Percentiles rank a stretch among this genome's conserved stretches.
Evolutionary conservation across 2,888 invertebrate species (phyloP).

Genomic region (Gandaritis pyraliata): DNA sequence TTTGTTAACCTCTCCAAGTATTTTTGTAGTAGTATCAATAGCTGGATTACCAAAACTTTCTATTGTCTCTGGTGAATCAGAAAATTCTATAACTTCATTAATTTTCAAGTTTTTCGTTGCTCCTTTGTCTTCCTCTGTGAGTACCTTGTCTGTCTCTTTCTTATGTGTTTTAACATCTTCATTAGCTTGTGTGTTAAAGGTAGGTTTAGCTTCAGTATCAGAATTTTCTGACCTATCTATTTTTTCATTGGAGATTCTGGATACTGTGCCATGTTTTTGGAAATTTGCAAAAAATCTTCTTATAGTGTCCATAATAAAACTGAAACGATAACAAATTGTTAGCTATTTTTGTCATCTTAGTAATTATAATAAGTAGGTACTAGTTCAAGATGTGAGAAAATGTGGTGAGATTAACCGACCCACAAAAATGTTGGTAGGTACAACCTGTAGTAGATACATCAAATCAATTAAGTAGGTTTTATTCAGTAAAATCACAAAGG

Average conservation of each 20-base stretch:
- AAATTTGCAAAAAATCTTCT: slow-evolving; percentile 12
- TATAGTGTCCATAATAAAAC: slow-evolving; percentile 11
- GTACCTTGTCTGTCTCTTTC: background rate
- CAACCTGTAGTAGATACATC: too few species aligned
- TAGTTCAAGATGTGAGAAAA: too few species aligned
- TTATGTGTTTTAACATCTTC: background rate
- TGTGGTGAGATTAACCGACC: too few species aligned
- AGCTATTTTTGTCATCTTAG: background rate
- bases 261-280: slow-evolving; percentile 1
- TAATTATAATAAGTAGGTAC: too few species aligned
- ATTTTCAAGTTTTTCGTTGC: background rate
- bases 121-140: background rate
- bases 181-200: background rate
- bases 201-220: background rate
- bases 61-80: background rate
- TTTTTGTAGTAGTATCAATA: background rate
- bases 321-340: slow-evolving; percentile 3
- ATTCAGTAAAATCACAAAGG: too few species aligned
- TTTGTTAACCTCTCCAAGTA: background rate
- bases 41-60: background rate
- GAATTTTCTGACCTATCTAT: background rate
- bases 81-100: background rate
- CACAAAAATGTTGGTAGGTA: too few species aligned
- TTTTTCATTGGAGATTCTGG: background rate
- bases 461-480: too few species aligned